Evolutionary conservation across 64 coral and sea anemone genomes (phyloP).

Genomic region (Stichodactyla helianthus): DNA sequence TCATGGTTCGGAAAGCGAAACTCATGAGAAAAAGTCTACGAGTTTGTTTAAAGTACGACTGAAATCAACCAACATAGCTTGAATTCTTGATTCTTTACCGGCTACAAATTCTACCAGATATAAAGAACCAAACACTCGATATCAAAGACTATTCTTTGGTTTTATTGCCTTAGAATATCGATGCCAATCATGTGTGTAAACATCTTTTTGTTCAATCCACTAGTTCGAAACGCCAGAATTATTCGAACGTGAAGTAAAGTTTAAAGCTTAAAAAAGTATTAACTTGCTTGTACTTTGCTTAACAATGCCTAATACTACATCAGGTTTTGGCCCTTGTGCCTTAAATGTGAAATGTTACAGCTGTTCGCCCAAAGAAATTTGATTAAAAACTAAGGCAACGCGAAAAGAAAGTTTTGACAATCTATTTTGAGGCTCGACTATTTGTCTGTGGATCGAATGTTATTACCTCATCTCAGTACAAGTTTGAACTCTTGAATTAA

Average conservation of each 20-base stretch:
- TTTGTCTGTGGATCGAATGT: too few species aligned
- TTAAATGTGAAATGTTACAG: background rate
- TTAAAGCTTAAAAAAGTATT: background rate
- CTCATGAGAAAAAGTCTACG: background rate
- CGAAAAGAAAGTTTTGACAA: background rate
- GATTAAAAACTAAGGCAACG: background rate
- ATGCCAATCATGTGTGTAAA: background rate
- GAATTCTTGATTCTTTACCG: background rate
- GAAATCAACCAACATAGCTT: background rate
- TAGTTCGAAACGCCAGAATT: background rate
- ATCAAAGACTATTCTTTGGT: background rate
- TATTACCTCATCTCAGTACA: too few species aligned
- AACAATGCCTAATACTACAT: background rate
- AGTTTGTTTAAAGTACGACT: background rate
- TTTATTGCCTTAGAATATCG: background rate
- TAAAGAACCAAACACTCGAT: background rate
- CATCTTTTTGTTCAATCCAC: background rate
- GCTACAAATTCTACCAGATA: background rate
- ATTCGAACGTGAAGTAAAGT: background rate
- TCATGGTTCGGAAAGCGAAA: background rate
- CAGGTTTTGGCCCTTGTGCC: background rate
- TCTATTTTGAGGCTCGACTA: background rate
- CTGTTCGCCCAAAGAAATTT: background rate
- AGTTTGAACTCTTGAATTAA: too few species aligned
- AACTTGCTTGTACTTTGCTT: background rate